Percentiles rank a stretch among this genome's conserved stretches.
Evolutionary conservation across 2,888 invertebrate species (phyloP).

Genomic region (Thymelicus acteon): DNA sequence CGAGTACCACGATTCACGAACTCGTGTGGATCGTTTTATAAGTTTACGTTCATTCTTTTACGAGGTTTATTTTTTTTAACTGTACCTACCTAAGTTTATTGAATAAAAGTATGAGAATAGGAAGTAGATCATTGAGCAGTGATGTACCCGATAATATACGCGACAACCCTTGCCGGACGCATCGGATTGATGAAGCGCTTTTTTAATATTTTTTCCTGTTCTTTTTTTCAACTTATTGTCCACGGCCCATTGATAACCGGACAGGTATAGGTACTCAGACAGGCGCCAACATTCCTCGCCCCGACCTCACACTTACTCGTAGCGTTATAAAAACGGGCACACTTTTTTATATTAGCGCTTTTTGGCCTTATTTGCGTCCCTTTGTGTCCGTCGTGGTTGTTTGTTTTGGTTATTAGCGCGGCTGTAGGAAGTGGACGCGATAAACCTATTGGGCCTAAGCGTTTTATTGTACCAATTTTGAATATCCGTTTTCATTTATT

Average conservation of each 20-base stretch:
- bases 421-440: constrained; percentile 81
- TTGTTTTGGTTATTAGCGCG: constrained; percentile 83
- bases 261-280: constrained; percentile 85
- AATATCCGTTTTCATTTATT: constrained; percentile 72
- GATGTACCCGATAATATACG: constrained; percentile 45
- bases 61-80: constrained; percentile 9
- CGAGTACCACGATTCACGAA: constrained; percentile 14
- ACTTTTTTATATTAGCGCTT: constrained; percentile 83
- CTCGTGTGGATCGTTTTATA: constrained; percentile 16
- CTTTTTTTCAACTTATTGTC: constrained; percentile 75
- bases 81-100: background rate
- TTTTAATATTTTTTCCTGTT: constrained; percentile 76
- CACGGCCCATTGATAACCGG: constrained; percentile 83
- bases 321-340: constrained; percentile 80
- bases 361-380: constrained; percentile 80
- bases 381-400: constrained; percentile 78
- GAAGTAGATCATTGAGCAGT: constrained; percentile 5
- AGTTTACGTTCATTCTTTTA: constrained; percentile 1
- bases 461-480: constrained; percentile 82
- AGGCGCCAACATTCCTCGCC: constrained; percentile 84
- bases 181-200: constrained; percentile 81
- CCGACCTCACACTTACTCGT: constrained; percentile 84
- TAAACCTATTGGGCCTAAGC: constrained; percentile 81
- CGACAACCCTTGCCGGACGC: constrained; percentile 80
- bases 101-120: background rate